phyloP scores from a whole-genome alignment of 2,888 invertebrate species.

The Drosophila imparisetae region DNA sequence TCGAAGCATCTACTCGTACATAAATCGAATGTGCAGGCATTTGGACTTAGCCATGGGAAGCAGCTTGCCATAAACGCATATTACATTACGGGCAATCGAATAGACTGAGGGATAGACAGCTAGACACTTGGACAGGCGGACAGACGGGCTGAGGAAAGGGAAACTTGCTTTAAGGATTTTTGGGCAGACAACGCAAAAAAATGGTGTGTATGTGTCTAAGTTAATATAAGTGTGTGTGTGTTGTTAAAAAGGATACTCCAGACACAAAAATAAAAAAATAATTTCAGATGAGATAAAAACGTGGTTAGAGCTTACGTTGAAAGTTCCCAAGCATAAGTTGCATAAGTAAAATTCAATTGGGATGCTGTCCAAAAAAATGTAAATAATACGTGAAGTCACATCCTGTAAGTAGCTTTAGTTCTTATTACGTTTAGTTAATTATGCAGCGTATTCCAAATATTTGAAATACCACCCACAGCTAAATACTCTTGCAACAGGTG shows the following conservation, averaged over 20 bases:
- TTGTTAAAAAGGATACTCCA: conserved; percentile 14
- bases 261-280: conserved; percentile 17
- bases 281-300: background rate
- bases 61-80: conserved; percentile 57
- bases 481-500: background rate
- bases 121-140: conserved; percentile 26
- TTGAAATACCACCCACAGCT: background rate
- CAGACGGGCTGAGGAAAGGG: conserved; percentile 8
- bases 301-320: conserved; percentile 2
- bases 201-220: background rate
- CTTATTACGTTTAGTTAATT: background rate
- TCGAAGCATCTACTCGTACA: conserved; percentile 49
- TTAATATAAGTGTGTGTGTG: background rate
- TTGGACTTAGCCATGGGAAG: conserved; percentile 47
- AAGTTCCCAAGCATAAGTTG: conserved; percentile 6
- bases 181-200: conserved; percentile 50
- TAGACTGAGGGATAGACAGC: conserved; percentile 39
- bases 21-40: conserved; percentile 56
- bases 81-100: conserved; percentile 69
- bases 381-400: background rate
- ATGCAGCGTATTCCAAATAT: background rate
- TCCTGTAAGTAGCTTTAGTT: background rate
- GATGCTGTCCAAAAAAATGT: background rate
- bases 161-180: conserved; percentile 48
- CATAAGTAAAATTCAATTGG: conserved; percentile 13